Conservation (phyloP, 2,797 vertebrate genomes). For the Linurgus olivaceus region DNA sequence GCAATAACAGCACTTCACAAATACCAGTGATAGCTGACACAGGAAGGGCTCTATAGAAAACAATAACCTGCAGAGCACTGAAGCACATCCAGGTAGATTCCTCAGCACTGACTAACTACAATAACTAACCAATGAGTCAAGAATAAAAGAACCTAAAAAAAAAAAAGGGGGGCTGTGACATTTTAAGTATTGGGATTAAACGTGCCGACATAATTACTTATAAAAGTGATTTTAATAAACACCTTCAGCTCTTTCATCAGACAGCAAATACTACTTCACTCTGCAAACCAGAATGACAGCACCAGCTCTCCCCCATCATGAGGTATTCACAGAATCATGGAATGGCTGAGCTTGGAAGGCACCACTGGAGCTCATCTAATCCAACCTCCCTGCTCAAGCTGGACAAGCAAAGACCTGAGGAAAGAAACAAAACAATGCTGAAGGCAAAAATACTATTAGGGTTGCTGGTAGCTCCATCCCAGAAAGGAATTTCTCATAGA, state of each 20-base stretch:
- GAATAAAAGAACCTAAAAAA: background rate
- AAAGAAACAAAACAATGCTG: background rate
- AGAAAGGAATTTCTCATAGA: background rate
- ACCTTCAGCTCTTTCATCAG: background rate
- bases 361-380: background rate
- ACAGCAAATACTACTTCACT: background rate
- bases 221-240: background rate
- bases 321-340: background rate
- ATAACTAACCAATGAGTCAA: background rate
- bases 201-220: background rate
- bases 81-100: background rate
- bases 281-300: background rate
- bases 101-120: background rate
- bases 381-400: background rate
- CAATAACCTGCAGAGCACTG: background rate
- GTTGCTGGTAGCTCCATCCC: background rate
- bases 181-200: background rate
- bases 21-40: background rate
- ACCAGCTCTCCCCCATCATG: background rate
- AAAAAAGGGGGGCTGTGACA: background rate
- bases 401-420: background rate
- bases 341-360: background rate
- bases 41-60: background rate
- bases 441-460: background rate
- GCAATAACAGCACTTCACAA: background rate